Base-by-base conservation (phyloP, 2,888 invertebrate genomes). In the Drosophila helvetica region DNA sequence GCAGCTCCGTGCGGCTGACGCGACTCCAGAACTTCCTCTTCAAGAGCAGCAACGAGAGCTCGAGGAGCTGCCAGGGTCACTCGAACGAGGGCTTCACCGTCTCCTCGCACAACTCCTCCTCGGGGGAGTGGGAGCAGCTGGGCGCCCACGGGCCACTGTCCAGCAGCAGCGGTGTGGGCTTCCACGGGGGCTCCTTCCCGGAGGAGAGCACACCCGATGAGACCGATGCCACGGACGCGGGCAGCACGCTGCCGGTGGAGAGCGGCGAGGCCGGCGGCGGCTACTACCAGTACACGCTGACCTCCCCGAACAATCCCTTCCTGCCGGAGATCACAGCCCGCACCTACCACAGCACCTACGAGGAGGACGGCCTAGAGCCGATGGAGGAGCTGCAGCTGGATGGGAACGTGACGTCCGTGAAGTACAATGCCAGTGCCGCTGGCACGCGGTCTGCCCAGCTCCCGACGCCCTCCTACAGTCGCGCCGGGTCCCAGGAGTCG, bases 251-350 rank as follows among this genome's bases (percentile, higher is more conserved):
- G 60, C 78, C 79, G 0, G 75, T 60, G 30, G 80, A 86, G 22
- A 79, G 63, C 12, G 85, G 80, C 6, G 67, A 75, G 0, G 87
- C 77, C 6, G 58, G 65, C 0, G 81, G 88, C 5, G 80, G 88
- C 45, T 91, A 91, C 59, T 92, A 91, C 62, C 91, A 91, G 58
- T 91, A 91, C 47, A 91, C 90, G 10, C 73, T 91, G 25, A 90
- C 92, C 9, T 92, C 92, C 1, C 92, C 92, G 10, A 92, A 91
- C 73, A 92, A 92, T 88, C 92, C 92, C 1, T 92, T 92, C 67
- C 68, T 92, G 54, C 92, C 92, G 38, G 92, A 92, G 79, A 92
- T 92, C 15, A 91, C 91, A 5, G 91, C 91, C 8, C 88, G 91
- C 43, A 90, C 89, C 27, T 92, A 91, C 72, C 90, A 91, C 63